phyloP scores from a whole-genome alignment of 2,888 invertebrate species.

The Drosophila pseudotakahashii region DNA sequence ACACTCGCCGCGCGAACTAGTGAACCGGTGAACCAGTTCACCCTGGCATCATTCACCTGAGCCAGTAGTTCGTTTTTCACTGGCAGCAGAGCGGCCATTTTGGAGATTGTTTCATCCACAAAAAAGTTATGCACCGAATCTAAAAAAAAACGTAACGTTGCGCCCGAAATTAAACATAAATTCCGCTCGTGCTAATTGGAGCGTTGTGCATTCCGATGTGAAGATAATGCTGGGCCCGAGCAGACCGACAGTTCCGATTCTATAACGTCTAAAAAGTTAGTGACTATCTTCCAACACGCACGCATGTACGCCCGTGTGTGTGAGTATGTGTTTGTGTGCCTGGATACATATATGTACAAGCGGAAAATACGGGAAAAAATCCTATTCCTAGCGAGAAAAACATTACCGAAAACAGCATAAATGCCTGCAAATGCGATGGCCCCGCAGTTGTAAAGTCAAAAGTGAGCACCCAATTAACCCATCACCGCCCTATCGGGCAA shows the following conservation, averaged over 20 bases:
- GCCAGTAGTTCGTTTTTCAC: slow-evolving; percentile 55
- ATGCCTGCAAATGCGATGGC: slow-evolving; percentile 8
- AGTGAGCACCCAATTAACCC: slow-evolving; percentile 9
- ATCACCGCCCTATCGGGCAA: neutral
- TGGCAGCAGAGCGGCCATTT: slow-evolving; percentile 74
- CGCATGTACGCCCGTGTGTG: slow-evolving; percentile 60
- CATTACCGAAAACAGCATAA: slow-evolving; percentile 33
- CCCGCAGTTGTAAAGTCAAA: slow-evolving; percentile 6
- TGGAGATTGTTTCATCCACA: slow-evolving; percentile 77
- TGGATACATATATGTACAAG: slow-evolving; percentile 58
- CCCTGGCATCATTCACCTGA: slow-evolving; percentile 65
- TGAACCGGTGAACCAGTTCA: slow-evolving; percentile 67
- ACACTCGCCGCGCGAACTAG: slow-evolving; percentile 57
- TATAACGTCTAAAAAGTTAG: slow-evolving; percentile 72
- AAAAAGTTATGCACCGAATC: slow-evolving; percentile 73
- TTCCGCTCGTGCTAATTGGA: slow-evolving; percentile 56
- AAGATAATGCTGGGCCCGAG: slow-evolving; percentile 61
- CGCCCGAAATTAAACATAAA: slow-evolving; percentile 62
- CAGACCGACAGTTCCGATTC: slow-evolving; percentile 56
- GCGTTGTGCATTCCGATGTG: slow-evolving; percentile 63
- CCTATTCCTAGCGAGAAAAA: slow-evolving; percentile 39
- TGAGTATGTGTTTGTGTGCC: slow-evolving; percentile 52
- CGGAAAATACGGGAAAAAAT: slow-evolving; percentile 50
- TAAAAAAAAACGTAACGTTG: slow-evolving; percentile 31
- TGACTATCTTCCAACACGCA: slow-evolving; percentile 55